Conservation (phyloP, 2,113 vertebrate species). For the Zosterops japonicus region DNA sequence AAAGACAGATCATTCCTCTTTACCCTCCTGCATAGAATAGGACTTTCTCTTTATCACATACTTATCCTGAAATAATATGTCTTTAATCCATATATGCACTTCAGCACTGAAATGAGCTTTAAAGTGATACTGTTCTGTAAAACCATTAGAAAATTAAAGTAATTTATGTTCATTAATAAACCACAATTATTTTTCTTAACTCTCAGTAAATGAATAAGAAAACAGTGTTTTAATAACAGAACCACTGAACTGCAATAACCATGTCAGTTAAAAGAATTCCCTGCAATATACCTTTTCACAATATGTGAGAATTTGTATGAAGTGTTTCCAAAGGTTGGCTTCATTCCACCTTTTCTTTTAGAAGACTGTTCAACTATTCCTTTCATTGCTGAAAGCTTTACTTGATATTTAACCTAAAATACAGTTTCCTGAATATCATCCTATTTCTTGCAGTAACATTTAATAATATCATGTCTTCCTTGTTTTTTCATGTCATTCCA, state of each 20-base stretch:
- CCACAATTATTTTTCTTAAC: not conserved
- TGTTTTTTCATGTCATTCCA: not conserved
- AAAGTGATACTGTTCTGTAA: not conserved
- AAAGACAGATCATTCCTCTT: not conserved
- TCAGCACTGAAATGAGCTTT: not conserved
- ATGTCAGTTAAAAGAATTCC: not conserved
- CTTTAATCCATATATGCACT: not conserved
- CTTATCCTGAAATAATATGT: not conserved
- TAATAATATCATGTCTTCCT: not conserved
- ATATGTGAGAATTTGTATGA: not conserved
- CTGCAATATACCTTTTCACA: not conserved
- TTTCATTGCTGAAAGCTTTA: conserved; percentile 6
- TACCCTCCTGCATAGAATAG: not conserved
- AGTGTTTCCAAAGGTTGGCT: conserved; percentile 1
- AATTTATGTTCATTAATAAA: not conserved
- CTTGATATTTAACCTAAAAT: not conserved
- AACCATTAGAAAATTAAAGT: not conserved
- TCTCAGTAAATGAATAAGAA: not conserved
- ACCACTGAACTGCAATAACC: not conserved
- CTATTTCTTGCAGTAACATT: not conserved
- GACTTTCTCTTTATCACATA: not conserved
- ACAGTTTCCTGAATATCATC: not conserved
- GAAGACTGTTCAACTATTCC: not conserved
- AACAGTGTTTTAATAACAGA: not conserved
- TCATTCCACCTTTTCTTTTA: not conserved